Conservation (phyloP, 2,113 vertebrate species). For the Pelvicachromis taeniatus region DNA sequence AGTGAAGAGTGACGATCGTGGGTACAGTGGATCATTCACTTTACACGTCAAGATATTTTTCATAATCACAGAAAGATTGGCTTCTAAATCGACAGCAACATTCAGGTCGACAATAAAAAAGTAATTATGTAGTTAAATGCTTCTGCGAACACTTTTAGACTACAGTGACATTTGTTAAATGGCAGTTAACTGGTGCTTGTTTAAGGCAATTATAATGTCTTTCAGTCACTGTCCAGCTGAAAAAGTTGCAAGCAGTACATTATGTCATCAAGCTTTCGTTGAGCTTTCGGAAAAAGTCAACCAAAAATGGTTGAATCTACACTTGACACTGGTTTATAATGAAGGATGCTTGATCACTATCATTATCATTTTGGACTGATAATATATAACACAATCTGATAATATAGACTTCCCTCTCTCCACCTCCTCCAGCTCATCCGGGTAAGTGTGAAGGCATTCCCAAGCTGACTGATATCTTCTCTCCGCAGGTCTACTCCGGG, state of each 20-base stretch:
- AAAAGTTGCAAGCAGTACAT: background rate
- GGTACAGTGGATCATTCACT: background rate
- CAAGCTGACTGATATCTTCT: background rate
- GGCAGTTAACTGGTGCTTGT: background rate
- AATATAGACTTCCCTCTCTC: background rate
- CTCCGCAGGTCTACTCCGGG: background rate
- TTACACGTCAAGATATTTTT: background rate
- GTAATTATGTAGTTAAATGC: background rate
- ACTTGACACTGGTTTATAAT: background rate
- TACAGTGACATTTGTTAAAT: background rate
- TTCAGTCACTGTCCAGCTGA: background rate
- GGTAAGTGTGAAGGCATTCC: background rate
- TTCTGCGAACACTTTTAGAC: background rate
- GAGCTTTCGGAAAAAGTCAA: background rate
- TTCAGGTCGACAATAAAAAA: background rate
- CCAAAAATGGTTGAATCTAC: background rate
- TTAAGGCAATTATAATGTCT: background rate
- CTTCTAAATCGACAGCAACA: background rate
- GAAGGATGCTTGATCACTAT: background rate
- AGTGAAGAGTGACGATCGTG: background rate
- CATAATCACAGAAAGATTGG: background rate
- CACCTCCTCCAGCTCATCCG: background rate
- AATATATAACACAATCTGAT: background rate
- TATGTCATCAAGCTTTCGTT: background rate
- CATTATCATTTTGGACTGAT: background rate